Evolutionary conservation across 1,140 invertebrate genomes (phyloP), one percentile per base, ranked within the genome.

Genomic region (Ips nitidus): DNA sequence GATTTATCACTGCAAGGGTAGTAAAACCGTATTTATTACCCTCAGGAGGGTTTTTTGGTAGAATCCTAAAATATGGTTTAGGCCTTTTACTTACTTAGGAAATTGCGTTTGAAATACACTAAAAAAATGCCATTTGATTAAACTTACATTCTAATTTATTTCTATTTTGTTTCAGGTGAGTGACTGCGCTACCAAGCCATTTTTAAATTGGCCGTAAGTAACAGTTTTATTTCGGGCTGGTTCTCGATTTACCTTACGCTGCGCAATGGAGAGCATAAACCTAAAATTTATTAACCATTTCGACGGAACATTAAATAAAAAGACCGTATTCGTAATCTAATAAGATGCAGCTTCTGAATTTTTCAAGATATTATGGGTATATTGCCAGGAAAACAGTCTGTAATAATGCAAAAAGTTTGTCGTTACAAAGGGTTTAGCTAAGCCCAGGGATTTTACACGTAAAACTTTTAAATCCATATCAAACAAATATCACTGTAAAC

Each of bases 171-270:
- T 69, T 37, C 58, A 62, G 67, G 58, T 62, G 62, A 69, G 67
- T 56, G 52, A 41, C 43, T 41, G 42, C 38, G 8, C 39, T 69
- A 63, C 40, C 50, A 2, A 36, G 4, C 57, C 8, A 52, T 47
- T 36, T 50, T 57, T 39, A 69, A 69, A 69, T 69, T 69, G 67
- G 59, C 59, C 41, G 67, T 69, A 69, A 69, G 67, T 69, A 69
- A 63, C 50, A 42, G 38, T 57, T 66, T 66, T 47, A 47, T 56
- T 58, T 43, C 8, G 22, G 41, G 40, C 4, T 36, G 39, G 42
- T 50, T 57, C 41, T 57, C 55, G 36, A 57, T 66, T 57, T 45
- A 45, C 53, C 42, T 53, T 56, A 52, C n/a, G 37, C 40, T 37
- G 47, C 58, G 66, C 66, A 64, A 55, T 7, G 55, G 56, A 36